Conservation (phyloP, 1,140 invertebrate species). For the Callitettix versicolor region DNA sequence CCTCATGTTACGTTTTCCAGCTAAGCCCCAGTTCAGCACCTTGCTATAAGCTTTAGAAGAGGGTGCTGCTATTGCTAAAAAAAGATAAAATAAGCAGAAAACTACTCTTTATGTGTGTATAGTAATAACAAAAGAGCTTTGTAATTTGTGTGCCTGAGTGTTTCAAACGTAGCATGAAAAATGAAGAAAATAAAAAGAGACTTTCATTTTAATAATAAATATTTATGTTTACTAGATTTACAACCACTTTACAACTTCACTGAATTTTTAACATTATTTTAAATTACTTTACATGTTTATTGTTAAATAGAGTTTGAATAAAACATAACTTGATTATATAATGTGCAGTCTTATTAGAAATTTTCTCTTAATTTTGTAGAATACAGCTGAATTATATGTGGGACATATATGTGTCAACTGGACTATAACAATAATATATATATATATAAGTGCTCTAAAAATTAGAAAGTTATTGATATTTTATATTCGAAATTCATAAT, state of each 20-base stretch:
- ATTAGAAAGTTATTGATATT: no score
- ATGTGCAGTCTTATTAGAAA: background rate
- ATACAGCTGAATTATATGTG: background rate
- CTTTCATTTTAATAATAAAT: background rate
- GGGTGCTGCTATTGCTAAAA: background rate
- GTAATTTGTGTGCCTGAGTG: background rate
- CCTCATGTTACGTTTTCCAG: background rate
- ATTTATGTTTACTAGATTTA: background rate
- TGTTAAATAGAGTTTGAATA: background rate
- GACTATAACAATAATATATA: background rate
- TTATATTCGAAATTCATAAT: no score
- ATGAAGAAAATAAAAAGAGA: background rate
- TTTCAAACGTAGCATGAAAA: background rate
- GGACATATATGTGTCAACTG: conserved; percentile 23
- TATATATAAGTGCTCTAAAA: no score
- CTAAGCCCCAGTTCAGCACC: background rate
- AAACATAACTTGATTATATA: background rate
- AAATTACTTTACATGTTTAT: no score
- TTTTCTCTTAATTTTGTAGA: background rate
- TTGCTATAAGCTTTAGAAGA: background rate
- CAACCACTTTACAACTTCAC: background rate
- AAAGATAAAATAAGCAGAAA: background rate
- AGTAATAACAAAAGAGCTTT: background rate
- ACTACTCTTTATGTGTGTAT: background rate
- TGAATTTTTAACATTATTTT: background rate